A percentile compares a stretch with the other conserved stretches of the same genome.
phyloP scores from a whole-genome alignment of 2,797 vertebrate species.

The Pangasius djambal region DNA sequence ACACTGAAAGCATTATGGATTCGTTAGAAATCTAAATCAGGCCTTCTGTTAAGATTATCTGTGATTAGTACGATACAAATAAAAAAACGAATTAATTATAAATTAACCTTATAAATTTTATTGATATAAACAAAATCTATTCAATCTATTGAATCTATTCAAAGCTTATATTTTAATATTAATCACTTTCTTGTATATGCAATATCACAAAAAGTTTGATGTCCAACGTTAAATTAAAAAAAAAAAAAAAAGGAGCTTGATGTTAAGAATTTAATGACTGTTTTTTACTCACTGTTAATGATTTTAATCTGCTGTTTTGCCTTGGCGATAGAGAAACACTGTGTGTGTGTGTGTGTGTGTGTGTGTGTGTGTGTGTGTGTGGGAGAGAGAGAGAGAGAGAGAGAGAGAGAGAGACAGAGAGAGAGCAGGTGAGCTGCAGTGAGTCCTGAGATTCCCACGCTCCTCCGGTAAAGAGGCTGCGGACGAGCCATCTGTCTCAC shows the following conservation, averaged over 20 bases:
- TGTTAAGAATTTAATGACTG: slow-evolving; percentile 33
- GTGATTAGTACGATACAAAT: neutral
- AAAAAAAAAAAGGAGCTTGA: neutral
- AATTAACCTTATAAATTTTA: no score
- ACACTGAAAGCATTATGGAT: neutral
- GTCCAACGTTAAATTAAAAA: neutral
- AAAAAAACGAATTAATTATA: neutral
- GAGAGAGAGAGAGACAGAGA: neutral
- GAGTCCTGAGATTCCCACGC: slow-evolving; percentile 79
- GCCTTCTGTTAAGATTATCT: neutral
- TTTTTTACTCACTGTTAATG: slow-evolving; percentile 6
- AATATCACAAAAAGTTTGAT: neutral
- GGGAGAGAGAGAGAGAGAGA: neutral
- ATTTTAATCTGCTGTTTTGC: slow-evolving; percentile 38
- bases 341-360: slow-evolving; percentile 10
- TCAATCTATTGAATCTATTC: no score
- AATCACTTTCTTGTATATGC: neutral
- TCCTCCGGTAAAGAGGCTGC: slow-evolving; percentile 75
- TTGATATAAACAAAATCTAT: neutral
- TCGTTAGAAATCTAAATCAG: neutral
- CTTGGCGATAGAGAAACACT: slow-evolving; percentile 36
- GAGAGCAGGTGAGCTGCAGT: slow-evolving; percentile 79
- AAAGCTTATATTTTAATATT: neutral
- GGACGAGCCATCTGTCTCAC: slow-evolving; percentile 79
- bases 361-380: neutral